Base-by-base conservation (phyloP, 1,140 invertebrate species). In the Zaprionus tsacasi region DNA sequence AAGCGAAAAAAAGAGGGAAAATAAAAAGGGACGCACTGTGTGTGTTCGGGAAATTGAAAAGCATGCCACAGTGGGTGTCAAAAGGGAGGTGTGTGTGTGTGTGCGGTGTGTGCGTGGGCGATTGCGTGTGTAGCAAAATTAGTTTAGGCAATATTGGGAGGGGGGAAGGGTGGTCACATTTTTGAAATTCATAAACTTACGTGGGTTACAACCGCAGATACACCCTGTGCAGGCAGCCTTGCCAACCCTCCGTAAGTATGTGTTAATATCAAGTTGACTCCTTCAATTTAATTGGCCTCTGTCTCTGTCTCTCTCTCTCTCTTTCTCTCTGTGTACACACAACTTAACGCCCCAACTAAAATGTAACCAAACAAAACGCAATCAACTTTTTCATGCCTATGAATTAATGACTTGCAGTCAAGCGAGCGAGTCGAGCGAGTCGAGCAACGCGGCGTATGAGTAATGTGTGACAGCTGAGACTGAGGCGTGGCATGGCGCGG, bases 111-210 rank as follows among this genome's bases (percentile, higher is more conserved):
- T 61, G 48, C 43, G 58, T 59, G 59, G 52, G 59, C 54, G 68
- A 43, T 67, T 66, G 78, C 48, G 79, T 74, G 56, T 66, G 61
- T 30, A 52, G 60, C 71, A 70, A 88, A 88, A 88, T 88, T 89
- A 88, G 85, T 88, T 89, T 73, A 76, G 78, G 81, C 70, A 82
- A 71, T 72, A 21, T 21, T 1, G 2, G 21, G 21, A 2, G 21
- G 2, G 2, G 21, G 21, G 21, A 2, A 2, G 2, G 21, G 75
- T 70, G 75, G 68, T n/a, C 71, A 66, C 63, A 89, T 89, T 89
- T 89, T 89, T 89, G 58, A 90, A 80, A 90, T 85, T 89, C 85
- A 89, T 85, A 89, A 89, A 85, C 71, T 78, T 76, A 70, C 64
- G 58, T 30, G 27, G 57, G 50, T 81, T 77, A 59, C 38, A 45